A percentile compares a stretch with the other conserved stretches of the same genome.
These are phyloP conservation scores for Synergus gifuensis DNA, from an alignment of 2,888 invertebrate species.

Conservation along the genomic window DNA sequence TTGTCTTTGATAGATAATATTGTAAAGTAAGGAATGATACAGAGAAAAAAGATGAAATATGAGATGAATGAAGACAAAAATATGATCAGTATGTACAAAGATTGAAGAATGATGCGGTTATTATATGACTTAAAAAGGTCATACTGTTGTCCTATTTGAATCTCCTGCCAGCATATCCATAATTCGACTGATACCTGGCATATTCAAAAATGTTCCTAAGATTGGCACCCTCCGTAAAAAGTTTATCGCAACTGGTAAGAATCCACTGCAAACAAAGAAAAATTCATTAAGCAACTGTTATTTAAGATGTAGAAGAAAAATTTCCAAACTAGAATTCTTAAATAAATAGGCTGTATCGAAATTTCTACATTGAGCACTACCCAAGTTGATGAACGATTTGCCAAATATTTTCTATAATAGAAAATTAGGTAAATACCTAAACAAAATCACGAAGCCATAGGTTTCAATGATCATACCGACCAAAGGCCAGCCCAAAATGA, in stretches of 20 bases:
- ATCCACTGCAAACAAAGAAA: conserved; percentile 87
- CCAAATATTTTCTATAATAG: background rate
- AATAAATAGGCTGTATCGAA: background rate
- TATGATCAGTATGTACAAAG: conserved; percentile 19
- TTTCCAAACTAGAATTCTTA: background rate
- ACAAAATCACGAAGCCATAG: conserved; percentile 94
- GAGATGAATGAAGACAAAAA: background rate
- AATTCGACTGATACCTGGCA: conserved; percentile 93
- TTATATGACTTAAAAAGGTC: conserved; percentile 71
- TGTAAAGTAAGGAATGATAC: background rate
- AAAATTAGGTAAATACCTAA: conserved; percentile 81
- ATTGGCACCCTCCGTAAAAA: conserved; percentile 96
- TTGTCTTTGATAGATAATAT: background rate
- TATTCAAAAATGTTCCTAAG: conserved; percentile 91
- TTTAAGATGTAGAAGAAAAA: background rate
- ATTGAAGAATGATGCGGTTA: conserved; percentile 82
- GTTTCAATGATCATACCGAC: conserved; percentile 97
- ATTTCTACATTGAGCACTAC: background rate
- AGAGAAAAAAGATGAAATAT: background rate
- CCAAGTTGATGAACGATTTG: background rate
- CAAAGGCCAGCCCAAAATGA: conserved; percentile 96
- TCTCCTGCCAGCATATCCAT: conserved; percentile 91
- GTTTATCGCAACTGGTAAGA: conserved; percentile 97
- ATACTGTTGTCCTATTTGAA: conserved; percentile 90
- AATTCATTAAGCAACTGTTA: conserved; percentile 28